Evolutionary conservation across 2,888 invertebrate genomes (phyloP).

Genomic region (Smittia aterrima): DNA sequence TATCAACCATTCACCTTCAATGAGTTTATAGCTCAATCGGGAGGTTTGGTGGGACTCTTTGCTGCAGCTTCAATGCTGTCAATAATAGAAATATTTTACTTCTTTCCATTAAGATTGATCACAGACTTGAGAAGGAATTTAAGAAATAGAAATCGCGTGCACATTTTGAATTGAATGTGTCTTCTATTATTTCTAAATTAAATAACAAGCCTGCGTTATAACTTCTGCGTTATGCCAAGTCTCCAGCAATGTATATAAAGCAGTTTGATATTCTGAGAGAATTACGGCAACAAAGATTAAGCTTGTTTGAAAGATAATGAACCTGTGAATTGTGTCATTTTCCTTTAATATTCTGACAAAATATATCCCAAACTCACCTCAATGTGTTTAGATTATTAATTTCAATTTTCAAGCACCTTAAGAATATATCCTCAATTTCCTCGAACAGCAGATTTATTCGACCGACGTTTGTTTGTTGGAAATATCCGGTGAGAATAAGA

Average conservation of each 20-base stretch:
- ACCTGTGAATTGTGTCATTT: too few species aligned
- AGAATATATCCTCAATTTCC: conserved; percentile 6
- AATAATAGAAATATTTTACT: neutral
- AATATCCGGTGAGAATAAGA: neutral
- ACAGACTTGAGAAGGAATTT: neutral
- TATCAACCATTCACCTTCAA: neutral
- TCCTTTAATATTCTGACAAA: too few species aligned
- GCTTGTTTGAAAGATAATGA: neutral
- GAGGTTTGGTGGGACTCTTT: conserved; percentile 10
- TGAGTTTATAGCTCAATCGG: neutral
- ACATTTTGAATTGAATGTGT: too few species aligned
- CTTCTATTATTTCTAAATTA: too few species aligned
- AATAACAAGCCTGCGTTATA: too few species aligned
- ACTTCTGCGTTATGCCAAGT: too few species aligned
- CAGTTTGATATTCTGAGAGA: neutral
- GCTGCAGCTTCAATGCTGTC: neutral
- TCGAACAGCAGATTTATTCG: too few species aligned
- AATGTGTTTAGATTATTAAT: conserved; percentile 19
- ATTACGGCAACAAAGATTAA: neutral
- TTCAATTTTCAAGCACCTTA: neutral
- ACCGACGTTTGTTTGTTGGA: too few species aligned
- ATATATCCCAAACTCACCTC: neutral
- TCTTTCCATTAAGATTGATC: neutral
- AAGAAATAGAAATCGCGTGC: neutral
- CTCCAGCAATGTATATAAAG: too few species aligned